Evolutionary conservation across 2,888 invertebrate species (phyloP).

Genomic region (Tipula vernalis): DNA sequence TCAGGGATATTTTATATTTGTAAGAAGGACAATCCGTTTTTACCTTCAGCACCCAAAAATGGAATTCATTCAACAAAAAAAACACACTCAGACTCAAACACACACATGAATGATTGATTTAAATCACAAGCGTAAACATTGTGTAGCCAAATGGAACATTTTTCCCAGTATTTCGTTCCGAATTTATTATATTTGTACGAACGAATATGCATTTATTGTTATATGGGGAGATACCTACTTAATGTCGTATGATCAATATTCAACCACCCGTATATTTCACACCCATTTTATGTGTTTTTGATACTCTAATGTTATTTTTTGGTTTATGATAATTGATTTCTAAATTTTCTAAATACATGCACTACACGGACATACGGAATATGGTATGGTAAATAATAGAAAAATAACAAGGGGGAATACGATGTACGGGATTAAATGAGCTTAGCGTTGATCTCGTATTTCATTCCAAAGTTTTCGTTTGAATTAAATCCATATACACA

Average conservation of each 20-base stretch:
- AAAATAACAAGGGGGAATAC: not conserved
- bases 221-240: not conserved
- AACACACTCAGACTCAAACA: not conserved
- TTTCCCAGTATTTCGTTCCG: not conserved
- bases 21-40: not conserved
- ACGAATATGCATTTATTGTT: not conserved
- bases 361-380: not conserved
- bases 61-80: not conserved
- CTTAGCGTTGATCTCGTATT: not conserved
- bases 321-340: not conserved
- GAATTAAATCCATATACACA: not conserved
- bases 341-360: not conserved
- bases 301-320: not conserved
- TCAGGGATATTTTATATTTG: not conserved
- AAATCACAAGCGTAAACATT: not conserved
- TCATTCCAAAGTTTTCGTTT: not conserved
- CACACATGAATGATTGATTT: not conserved
- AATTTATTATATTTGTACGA: not conserved
- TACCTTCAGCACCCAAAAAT: not conserved
- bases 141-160: not conserved
- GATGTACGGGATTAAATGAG: not conserved
- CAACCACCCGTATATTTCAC: not conserved
- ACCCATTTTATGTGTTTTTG: not conserved
- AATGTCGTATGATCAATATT: not conserved
- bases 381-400: not conserved